Conservation (phyloP, 2,888 invertebrate genomes). For the Melitaea athalia region DNA sequence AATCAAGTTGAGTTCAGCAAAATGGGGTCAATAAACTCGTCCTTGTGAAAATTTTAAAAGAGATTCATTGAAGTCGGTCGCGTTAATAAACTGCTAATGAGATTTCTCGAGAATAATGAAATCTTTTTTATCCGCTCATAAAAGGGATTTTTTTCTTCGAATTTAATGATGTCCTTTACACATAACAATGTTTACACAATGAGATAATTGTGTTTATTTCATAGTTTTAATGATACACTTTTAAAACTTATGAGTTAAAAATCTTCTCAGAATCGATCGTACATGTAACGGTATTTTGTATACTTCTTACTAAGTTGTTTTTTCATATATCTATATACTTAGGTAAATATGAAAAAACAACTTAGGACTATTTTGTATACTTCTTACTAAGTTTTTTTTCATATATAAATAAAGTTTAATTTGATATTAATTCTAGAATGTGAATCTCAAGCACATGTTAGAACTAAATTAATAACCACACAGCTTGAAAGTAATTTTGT, state of each 20-base stretch:
- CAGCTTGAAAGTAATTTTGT: no score
- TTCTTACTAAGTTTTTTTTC: background rate
- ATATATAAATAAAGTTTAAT: no score
- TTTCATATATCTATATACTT: background rate
- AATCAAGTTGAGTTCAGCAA: constrained; percentile 24
- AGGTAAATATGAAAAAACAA: no score
- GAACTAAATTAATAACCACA: no score
- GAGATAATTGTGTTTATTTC: background rate
- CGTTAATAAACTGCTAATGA: constrained; percentile 38
- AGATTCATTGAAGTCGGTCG: constrained; percentile 32
- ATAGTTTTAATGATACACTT: background rate
- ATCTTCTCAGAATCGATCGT: no score
- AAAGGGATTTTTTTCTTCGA: constrained; percentile 9
- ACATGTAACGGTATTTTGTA: no score
- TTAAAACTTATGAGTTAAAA: no score
- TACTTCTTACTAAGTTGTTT: background rate
- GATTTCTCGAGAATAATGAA: constrained; percentile 34
- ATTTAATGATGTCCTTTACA: constrained; percentile 11
- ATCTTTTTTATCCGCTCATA: constrained; percentile 24
- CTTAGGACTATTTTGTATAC: no score
- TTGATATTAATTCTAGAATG: no score
- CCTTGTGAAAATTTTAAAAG: constrained; percentile 32
- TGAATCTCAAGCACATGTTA: no score
- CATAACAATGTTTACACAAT: background rate
- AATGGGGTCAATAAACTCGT: constrained; percentile 34